Percentiles rank a stretch among this genome's conserved stretches.
Evolutionary conservation across 2,888 invertebrate genomes (phyloP).

Genomic region (Hirtodrosophila histrioides): DNA sequence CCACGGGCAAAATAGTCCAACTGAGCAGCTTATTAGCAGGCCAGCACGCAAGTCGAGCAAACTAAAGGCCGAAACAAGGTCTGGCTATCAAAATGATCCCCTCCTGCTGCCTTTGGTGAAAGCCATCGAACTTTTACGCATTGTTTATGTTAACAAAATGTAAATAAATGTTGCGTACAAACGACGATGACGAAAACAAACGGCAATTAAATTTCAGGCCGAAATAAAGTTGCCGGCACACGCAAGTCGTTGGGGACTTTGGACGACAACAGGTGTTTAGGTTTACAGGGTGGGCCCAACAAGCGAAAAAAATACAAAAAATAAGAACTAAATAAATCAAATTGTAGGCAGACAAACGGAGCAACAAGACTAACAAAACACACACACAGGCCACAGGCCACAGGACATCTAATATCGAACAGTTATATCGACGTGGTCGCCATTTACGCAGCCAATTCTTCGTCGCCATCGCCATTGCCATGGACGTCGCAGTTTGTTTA

Average conservation of each 20-base stretch:
- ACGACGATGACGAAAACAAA: constrained; percentile 76
- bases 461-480: constrained; percentile 7
- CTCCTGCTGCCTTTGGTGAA: constrained; percentile 34
- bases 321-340: constrained; percentile 68
- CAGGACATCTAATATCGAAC: constrained; percentile 68
- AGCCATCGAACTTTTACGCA: constrained; percentile 80
- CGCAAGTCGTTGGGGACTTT: constrained; percentile 49
- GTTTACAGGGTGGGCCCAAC: constrained; percentile 68
- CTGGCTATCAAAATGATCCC: constrained; percentile 68
- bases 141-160: constrained; percentile 81
- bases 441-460: constrained; percentile 37
- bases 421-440: constrained; percentile 68
- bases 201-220: constrained; percentile 74
- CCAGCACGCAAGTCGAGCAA: constrained; percentile 58
- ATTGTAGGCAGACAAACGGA: constrained; percentile 59
- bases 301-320: constrained; percentile 29
- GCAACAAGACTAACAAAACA: constrained; percentile 48
- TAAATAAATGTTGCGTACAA: constrained; percentile 80
- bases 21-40: constrained; percentile 75
- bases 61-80: constrained; percentile 40
- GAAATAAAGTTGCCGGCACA: constrained; percentile 63
- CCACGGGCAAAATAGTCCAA: constrained; percentile 40
- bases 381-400: constrained; percentile 26
- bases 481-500: constrained; percentile 70
- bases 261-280: constrained; percentile 69